Base-by-base conservation (phyloP, 2,113 vertebrate species). In the Pygoscelis antarcticus region DNA sequence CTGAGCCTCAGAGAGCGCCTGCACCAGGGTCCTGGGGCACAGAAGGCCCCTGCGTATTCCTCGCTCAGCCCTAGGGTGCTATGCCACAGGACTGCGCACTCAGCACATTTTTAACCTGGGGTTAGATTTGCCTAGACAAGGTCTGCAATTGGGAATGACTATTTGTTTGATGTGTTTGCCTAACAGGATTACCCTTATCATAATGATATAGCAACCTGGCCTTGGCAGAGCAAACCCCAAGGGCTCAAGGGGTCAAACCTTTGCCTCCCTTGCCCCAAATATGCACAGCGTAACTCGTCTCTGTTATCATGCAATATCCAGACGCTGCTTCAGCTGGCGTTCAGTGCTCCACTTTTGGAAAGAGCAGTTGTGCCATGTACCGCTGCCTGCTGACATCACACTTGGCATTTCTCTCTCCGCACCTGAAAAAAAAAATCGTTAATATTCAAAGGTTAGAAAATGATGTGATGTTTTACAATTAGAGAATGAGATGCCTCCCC, bases 181-280 rank as follows among this genome's bases (percentile, higher is more conserved):
- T 88, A 95, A 85, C 78, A 93, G 93, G 84, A 96, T 98, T 97
- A 96, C 83, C 46, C 96, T 98, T 97, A 97, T 97, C 96, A 52
- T n/a, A 70, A 72, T 29, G 93, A 90, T 93, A 91, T 0, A 95
- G 90, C 75, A 94, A 82, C 90, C 95, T 30, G 95, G 96, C 96
- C 95, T 98, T 96, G 94, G 88, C 89, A 89, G 61, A 81, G 62
- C 83, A 83, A 95, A 71, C 88, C 78, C 64, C 42, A 40, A 55
- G 74, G 94, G 78, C 77, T 65, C 3, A 3, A 54, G 21, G 84
- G 94, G 94, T 95, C 87, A 92, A 65, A 49, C 47, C 55, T 40
- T 89, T 26, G 22, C 60, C 66, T 91, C 81, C 36, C 55, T 84
- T 82, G 74, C 80, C 87, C 91, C 77, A 92, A 18, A 93, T 85